Evolutionary conservation across 2,888 invertebrate genomes (phyloP).

Genomic region (Polyommatus icarus): DNA sequence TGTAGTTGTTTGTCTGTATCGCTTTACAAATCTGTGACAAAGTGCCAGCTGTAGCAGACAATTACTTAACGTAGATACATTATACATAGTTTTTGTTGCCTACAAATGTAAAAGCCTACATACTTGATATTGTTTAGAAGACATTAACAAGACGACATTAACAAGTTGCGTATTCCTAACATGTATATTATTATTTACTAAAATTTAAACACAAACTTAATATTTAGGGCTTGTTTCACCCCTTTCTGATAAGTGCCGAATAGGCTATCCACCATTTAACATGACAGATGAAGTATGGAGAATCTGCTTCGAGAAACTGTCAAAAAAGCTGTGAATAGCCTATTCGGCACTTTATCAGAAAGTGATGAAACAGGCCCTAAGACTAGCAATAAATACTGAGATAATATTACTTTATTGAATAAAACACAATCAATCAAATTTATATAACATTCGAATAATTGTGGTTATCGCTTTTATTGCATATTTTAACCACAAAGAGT

Average conservation of each 20-base stretch:
- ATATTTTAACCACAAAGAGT: constrained; percentile 2
- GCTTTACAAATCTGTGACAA: neutral
- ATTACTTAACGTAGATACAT: neutral
- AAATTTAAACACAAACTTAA: too few relatives aligned
- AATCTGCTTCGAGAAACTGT: too few relatives aligned
- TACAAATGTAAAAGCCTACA: neutral
- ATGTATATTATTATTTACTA: neutral
- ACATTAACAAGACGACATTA: neutral
- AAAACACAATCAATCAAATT: neutral
- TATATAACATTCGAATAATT: neutral
- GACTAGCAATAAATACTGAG: neutral
- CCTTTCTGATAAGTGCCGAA: too few relatives aligned
- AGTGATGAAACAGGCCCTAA: too few relatives aligned
- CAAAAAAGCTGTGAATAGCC: too few relatives aligned
- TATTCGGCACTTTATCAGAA: too few relatives aligned
- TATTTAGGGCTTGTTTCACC: too few relatives aligned
- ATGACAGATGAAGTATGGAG: too few relatives aligned
- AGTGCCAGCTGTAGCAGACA: neutral
- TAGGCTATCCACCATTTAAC: too few relatives aligned
- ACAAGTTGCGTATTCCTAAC: neutral
- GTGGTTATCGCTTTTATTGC: neutral
- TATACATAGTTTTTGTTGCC: neutral
- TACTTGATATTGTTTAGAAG: neutral
- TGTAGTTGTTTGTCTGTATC: neutral
- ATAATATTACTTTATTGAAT: neutral